Evolutionary conservation across 2,797 vertebrate species (phyloP), one percentile per base, ranked within the genome.

Genomic region (Enteromius radiatus): DNA sequence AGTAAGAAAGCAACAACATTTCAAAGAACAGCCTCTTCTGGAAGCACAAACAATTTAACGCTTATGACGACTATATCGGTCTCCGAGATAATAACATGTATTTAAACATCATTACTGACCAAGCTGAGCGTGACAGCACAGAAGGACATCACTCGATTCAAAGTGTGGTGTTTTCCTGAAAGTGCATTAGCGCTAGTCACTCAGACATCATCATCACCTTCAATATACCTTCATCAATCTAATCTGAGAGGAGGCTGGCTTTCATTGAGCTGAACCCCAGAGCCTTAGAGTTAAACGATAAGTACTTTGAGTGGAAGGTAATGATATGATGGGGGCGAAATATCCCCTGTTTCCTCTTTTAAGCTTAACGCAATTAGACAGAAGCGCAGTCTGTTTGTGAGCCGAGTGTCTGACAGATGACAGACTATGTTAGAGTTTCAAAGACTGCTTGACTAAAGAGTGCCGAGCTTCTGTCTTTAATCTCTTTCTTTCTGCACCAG

Each of bases 291-390:
- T 88, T 85, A 84, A 86, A 84, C 64, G 87, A 80, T 86, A 85
- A 88, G 83, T 56, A 78, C 78, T 85, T 76, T 81, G 81, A 86
- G 81, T 67, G 64, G 81, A 81, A 86, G 76, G 75, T 85, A 88
- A 88, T 85, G 80, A 81, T 76, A 84, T 85, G 84, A 82, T 83
- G 69, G 81, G 70, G 73, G 69, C 23, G 28, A 79, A 84, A 70
- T 31, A 80, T 73, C 14, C 76, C 45, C 23, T 15, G 52, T 84
- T 85, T 85, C 69, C 85, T 80, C 52, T 65, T 59, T 77, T 78
- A 23, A 80, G 65, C 59, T 38, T 85, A 80, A 82, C 23, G 19
- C 76, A 85, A 86, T 80, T 74, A 83, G 17, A 43, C 70, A 85
- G 73, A 80, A 54, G 31, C 19, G 5, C 43, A 61, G 82, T 15